Base-by-base conservation (phyloP, 2,888 invertebrate species). In the Cryptus armator region DNA sequence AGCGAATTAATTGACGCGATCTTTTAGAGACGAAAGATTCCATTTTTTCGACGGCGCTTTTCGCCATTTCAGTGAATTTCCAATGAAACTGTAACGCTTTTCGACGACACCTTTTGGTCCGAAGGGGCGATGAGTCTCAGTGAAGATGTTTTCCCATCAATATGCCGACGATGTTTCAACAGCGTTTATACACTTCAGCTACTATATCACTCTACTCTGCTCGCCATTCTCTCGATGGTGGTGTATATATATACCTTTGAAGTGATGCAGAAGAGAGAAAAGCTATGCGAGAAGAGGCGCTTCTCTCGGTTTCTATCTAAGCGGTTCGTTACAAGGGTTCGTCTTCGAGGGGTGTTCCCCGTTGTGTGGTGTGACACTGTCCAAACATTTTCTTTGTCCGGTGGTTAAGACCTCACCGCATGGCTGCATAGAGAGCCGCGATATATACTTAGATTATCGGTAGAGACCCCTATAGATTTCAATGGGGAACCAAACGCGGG, bases 381-480 rank as follows among this genome's bases (percentile, higher is more conserved):
- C 93, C 93, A 93, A 93, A 93, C 92, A 93, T 93, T 93, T 93
- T 93, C 93, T 93, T 93, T 93, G 92, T 93, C 92, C 91, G 90
- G 92, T 90, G 91, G 93, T 93, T 92, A 92, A 92, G 92, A 91
- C 91, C 91, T 89, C 91, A 90, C 90, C 86, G 88, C 80, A 68
- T 86, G 89, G 84, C 88, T 90, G 80, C 89, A 90, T 88, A 91
- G 90, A 89, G 37, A 37, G 37, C 37, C 91, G 89, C 91, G 89
- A 74, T 88, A 89, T 90, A 89, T 90, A 81, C 59, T 53, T 72
- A 90, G 92, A 92, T 92, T 92, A 92, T 90, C 89, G 88, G 87
- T 84, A 85, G 85, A 83, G 85, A 83, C 88, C 37, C 89, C 89
- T 89, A 88, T 88, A 85, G 86, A 84, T 83, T 86, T 83, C 83